Percentiles rank a stretch among this genome's conserved stretches.
Evolutionary conservation across 2,113 vertebrate species (phyloP).

Genomic region (Anas platyrhynchos): DNA sequence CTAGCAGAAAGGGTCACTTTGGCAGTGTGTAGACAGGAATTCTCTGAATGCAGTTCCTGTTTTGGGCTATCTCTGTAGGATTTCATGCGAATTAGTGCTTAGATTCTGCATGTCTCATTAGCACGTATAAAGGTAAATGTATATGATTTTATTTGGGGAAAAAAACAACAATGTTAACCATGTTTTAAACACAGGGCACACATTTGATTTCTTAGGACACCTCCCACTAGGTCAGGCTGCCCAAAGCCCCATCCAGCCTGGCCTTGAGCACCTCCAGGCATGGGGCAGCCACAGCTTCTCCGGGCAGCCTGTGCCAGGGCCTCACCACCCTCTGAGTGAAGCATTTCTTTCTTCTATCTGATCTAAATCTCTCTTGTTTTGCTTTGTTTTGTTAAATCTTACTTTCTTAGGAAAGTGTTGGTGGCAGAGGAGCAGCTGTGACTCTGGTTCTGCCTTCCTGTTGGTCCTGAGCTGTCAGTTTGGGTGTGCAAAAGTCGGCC

Average conservation of each 20-base stretch:
- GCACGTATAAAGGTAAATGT: neutral
- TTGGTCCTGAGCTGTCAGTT: neutral
- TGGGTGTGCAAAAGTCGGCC: neutral
- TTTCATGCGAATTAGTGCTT: neutral
- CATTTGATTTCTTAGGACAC: constrained; percentile 7
- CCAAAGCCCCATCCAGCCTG: too few species aligned
- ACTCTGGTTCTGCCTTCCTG: neutral
- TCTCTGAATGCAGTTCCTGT: neutral
- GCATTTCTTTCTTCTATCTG: too few species aligned
- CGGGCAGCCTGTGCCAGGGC: too few species aligned
- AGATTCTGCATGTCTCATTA: neutral
- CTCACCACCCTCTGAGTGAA: too few species aligned
- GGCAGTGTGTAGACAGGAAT: neutral
- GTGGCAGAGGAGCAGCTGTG: neutral
- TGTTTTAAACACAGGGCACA: neutral
- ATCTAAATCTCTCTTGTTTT: too few species aligned
- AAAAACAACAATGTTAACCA: neutral
- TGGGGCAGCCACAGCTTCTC: too few species aligned
- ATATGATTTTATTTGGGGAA: neutral
- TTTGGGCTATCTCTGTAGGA: neutral
- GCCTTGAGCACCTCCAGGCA: too few species aligned
- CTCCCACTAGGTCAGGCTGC: too few species aligned
- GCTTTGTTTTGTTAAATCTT: neutral
- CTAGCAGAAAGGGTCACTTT: neutral
- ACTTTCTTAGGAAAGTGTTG: neutral